Evolutionary conservation across 2,113 vertebrate species (phyloP).

Genomic region (Mola mola): DNA sequence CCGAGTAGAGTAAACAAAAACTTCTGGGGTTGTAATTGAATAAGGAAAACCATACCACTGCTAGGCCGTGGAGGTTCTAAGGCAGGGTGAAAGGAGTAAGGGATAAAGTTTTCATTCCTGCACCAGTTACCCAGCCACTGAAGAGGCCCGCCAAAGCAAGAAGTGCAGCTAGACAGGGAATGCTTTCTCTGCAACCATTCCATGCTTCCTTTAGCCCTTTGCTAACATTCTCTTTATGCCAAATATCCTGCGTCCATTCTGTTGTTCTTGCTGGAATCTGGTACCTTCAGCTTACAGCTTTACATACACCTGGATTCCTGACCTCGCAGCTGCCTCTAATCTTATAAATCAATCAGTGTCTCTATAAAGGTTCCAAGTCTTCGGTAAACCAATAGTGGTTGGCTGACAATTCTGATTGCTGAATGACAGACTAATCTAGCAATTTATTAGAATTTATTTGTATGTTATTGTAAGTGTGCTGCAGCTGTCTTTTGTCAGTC

Average conservation of each 20-base stretch:
- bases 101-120: constrained; percentile 46
- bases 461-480: constrained; percentile 4
- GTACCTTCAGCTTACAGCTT: not conserved
- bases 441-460: constrained; percentile 15
- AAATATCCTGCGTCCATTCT: not conserved
- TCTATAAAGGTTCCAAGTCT: constrained; percentile 50
- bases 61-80: constrained; percentile 14
- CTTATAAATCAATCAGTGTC: constrained; percentile 65
- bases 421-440: constrained; percentile 31
- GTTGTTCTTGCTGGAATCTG: not conserved
- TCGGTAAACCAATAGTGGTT: constrained; percentile 18
- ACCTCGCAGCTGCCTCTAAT: constrained; percentile 31
- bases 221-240: no score
- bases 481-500: not conserved
- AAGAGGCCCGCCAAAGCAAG: not conserved
- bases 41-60: constrained; percentile 47
- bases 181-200: no score
- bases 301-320: constrained; percentile 56
- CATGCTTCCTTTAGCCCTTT: no score
- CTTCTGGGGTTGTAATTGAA: constrained; percentile 39
- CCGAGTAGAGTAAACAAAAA: constrained; percentile 21
- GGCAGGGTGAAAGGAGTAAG: not conserved
- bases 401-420: constrained; percentile 18
- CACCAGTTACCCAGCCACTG: constrained; percentile 40
- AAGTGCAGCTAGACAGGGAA: no score